Base-by-base conservation (phyloP, 2,888 invertebrate species). In the Camponotus fellah region DNA sequence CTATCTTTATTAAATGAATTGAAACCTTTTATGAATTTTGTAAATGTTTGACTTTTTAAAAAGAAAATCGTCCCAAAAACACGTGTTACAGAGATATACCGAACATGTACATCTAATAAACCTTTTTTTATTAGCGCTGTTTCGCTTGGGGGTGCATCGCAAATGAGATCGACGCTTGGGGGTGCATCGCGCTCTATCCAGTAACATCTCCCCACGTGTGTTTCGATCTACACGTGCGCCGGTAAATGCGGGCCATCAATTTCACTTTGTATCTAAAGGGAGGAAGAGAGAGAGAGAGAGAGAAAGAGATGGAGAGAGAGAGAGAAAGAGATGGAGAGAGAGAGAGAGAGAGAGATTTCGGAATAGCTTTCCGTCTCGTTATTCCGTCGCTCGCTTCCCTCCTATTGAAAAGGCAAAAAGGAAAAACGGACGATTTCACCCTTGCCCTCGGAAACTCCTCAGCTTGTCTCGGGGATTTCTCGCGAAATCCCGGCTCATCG, bases 371-470 rank as follows among this genome's bases (percentile, higher is more conserved):
- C 32, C 37, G 53, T 83, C 83, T 46, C 69, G 66, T 77, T 79
- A 79, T 62, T 56, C 69, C 83, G 40, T 62, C 43, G 40, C 68
- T 60, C 34, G 37, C 37, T 43, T 60, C 32, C 21, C 32, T 68
- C 65, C 64, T 64, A 75, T 79, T 79, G 62, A 79, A 74, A 60
- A 58, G 26, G n/a, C 21, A 53, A 60, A 58, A 82, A 75, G 60
- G 43, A 74, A 68, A 68, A 83, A 76, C 62, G 72, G 79, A 79
- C 72, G 62, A 75, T 83, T 85, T 85, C 68, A 74, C 53, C 37
- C 62, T 72, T 58, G 58, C 60, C 46, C 79, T 37, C 34, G 40
- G 46, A 56, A 77, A 37, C 68, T 83, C 72, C 40, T 40, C 72
- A 32, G 34, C 58, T 43, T 71, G 74, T 72, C 72, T 60, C 37